A percentile compares a stretch with the other conserved stretches of the same genome.
Conservation (phyloP, 2,888 invertebrate genomes). For the Trissoscelio sp. region DNA sequence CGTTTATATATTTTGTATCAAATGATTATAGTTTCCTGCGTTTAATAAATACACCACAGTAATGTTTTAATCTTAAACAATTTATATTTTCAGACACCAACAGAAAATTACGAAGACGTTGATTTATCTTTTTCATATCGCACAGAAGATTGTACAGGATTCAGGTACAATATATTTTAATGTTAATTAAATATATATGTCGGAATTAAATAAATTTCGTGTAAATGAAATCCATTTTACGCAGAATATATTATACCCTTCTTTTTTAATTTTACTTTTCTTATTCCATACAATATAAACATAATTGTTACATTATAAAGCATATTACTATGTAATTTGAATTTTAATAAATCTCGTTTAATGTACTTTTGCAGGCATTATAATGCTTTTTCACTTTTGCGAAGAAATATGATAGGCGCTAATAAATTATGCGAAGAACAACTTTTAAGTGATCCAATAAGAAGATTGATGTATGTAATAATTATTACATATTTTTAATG, state of each 20-base stretch:
- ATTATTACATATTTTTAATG: neutral
- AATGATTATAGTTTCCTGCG: no score
- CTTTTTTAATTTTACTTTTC: no score
- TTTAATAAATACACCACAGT: no score
- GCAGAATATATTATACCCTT: no score
- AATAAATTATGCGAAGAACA: slow-evolving; percentile 78
- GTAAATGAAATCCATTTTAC: no score
- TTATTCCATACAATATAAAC: no score
- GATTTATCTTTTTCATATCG: slow-evolving; percentile 78
- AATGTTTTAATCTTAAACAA: no score
- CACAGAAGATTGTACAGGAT: slow-evolving; percentile 75
- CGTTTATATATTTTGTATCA: no score
- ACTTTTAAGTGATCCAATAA: slow-evolving; percentile 75
- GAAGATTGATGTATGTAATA: slow-evolving; percentile 74
- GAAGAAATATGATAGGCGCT: slow-evolving; percentile 75
- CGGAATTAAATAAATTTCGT: no score
- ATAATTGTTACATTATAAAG: no score
- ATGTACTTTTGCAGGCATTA: slow-evolving; percentile 72
- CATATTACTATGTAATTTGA: neutral
- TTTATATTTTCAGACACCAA: slow-evolving; percentile 72
- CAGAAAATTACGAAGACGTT: slow-evolving; percentile 77
- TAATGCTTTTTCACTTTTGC: slow-evolving; percentile 75
- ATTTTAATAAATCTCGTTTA: neutral
- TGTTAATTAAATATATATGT: no score
- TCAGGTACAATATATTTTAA: slow-evolving; percentile 71